These are phyloP conservation scores for Akabosia matsudoensis DNA, from an alignment of 1,140 invertebrate genomes.

Conservation along the genomic window DNA sequence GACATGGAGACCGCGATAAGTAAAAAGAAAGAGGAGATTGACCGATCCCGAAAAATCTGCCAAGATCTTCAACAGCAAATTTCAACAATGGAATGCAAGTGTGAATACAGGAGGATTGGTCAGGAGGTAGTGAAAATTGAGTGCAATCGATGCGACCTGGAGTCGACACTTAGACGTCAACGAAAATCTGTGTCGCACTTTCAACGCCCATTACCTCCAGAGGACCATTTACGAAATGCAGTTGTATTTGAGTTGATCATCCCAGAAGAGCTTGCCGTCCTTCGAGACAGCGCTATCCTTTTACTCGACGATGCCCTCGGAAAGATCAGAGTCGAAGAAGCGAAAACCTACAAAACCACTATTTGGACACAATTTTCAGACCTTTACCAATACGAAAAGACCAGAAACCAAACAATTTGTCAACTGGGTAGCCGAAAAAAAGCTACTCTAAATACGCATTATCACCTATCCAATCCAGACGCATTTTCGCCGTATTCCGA, in stretches of 20 bases:
- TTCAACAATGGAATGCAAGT: background rate
- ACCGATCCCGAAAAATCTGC: background rate
- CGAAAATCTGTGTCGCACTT: conserved; percentile 2
- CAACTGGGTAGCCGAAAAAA: background rate
- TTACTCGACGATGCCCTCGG: background rate
- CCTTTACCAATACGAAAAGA: no score
- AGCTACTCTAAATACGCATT: background rate
- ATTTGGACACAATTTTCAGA: no score
- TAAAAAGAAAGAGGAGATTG: background rate
- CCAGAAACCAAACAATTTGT: no score
- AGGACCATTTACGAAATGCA: conserved; percentile 15
- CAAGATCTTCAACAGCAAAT: background rate
- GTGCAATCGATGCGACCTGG: background rate
- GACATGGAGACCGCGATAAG: background rate
- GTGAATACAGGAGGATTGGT: background rate
- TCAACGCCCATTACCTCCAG: conserved; percentile 9
- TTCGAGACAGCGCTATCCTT: background rate
- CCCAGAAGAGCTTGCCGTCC: conserved; percentile 13
- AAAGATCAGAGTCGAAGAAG: no score
- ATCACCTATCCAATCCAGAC: background rate
- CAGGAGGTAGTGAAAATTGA: background rate
- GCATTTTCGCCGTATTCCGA: background rate
- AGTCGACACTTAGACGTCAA: background rate
- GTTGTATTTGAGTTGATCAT: conserved; percentile 29
- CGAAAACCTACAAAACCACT: no score